Conservation (phyloP, 1,140 invertebrate genomes). For the Chrysoperla carnea region DNA sequence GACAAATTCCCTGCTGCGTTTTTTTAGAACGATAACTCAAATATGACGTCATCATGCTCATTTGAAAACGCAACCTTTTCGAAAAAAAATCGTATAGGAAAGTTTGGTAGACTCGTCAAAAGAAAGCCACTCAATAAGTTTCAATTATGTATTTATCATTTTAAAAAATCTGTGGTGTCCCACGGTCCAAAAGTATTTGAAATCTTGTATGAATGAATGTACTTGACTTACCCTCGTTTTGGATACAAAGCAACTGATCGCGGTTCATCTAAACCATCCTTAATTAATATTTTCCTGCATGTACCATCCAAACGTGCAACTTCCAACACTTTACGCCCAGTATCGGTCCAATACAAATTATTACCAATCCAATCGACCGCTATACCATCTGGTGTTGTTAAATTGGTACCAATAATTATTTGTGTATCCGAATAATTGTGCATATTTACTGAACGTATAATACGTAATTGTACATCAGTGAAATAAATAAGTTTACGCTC, state of each 20-base stretch:
- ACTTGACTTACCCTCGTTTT: slow-evolving; percentile 46
- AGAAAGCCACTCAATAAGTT: no score
- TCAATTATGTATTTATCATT: no score
- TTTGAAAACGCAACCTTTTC: no score
- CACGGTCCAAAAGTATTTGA: no score
- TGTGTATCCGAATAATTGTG: slow-evolving; percentile 39
- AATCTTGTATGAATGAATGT: no score
- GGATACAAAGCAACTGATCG: slow-evolving; percentile 61
- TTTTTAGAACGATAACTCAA: no score
- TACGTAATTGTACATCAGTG: slow-evolving; percentile 53
- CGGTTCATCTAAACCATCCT: slow-evolving; percentile 49
- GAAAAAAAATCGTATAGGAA: no score
- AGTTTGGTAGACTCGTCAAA: no score
- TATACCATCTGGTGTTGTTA: slow-evolving; percentile 56
- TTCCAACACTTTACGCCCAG: slow-evolving; percentile 63
- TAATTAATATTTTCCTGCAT: slow-evolving; percentile 50
- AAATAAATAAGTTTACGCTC: slow-evolving; percentile 66
- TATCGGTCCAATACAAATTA: slow-evolving; percentile 84
- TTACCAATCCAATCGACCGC: slow-evolving; percentile 76
- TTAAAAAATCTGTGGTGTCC: no score
- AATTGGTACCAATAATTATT: slow-evolving; percentile 34
- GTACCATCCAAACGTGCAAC: slow-evolving; percentile 67
- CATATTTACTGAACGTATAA: slow-evolving; percentile 50
- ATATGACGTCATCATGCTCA: no score
- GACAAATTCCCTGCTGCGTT: no score